These are phyloP conservation scores for Montipora capitata DNA, from an alignment of 92 coral and sea anemone species.

Conservation along the genomic window DNA sequence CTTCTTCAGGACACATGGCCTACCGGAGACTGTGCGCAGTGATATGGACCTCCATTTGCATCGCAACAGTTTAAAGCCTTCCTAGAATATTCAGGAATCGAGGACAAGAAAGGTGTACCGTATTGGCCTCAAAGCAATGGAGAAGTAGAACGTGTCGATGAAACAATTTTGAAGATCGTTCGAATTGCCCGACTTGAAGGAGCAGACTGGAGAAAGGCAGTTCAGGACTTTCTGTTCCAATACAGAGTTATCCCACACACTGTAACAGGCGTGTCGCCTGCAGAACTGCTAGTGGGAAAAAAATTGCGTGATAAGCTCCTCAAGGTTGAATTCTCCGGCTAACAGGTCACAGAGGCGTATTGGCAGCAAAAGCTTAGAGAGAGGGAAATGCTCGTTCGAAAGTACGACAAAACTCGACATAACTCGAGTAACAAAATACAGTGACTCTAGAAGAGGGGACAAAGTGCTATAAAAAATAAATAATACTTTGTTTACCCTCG, in stretches of 20 bases:
- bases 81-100: slow-evolving; percentile 23
- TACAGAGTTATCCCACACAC: slow-evolving; percentile 73
- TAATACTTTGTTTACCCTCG: no score
- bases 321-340: slow-evolving; percentile 29
- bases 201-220: slow-evolving; percentile 52
- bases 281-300: slow-evolving; percentile 65
- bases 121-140: slow-evolving; percentile 80
- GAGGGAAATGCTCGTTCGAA: slow-evolving; percentile 69
- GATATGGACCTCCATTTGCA: slow-evolving; percentile 47
- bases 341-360: slow-evolving; percentile 39
- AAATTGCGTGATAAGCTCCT: slow-evolving; percentile 67
- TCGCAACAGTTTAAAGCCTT: no score
- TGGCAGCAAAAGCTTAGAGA: slow-evolving; percentile 57
- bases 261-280: slow-evolving; percentile 70
- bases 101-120: slow-evolving; percentile 70
- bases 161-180: slow-evolving; percentile 66
- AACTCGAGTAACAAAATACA: no score
- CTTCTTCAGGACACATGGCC: no score
- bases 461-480: slow-evolving; percentile 53
- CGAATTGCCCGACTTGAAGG: slow-evolving; percentile 71
- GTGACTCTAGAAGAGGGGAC: slow-evolving; percentile 10
- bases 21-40: slow-evolving; percentile 67
- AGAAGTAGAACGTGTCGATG: slow-evolving; percentile 74
- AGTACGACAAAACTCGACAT: slow-evolving; percentile 31
- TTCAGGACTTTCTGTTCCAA: slow-evolving; percentile 68